phyloP scores from a whole-genome alignment of 2,888 invertebrate species.

The Andrena camellia region DNA sequence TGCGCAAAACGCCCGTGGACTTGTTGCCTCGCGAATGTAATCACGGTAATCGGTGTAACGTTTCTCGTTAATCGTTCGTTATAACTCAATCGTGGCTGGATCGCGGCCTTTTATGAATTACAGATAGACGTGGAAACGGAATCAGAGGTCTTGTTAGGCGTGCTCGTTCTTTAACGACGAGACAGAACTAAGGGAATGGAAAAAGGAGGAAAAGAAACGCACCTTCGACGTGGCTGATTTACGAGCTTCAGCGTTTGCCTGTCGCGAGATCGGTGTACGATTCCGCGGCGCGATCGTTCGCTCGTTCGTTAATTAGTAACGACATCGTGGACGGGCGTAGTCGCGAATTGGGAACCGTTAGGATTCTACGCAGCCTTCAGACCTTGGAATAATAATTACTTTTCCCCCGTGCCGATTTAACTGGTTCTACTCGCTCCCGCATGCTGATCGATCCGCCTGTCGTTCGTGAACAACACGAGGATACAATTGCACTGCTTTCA shows the following conservation, averaged over 20 bases:
- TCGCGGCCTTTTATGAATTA: constrained; percentile 47
- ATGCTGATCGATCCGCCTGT: constrained; percentile 7
- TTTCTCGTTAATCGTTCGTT: constrained; percentile 61
- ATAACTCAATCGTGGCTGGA: constrained; percentile 58
- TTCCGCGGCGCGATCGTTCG: not conserved
- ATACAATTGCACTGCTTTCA: not conserved
- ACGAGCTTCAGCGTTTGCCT: not conserved
- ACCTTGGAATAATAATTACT: constrained; percentile 58
- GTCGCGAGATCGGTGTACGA: not conserved
- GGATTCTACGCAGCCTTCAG: constrained; percentile 33
- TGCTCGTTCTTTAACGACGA: constrained; percentile 6
- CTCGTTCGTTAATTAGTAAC: constrained; percentile 36
- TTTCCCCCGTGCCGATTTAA: constrained; percentile 33
- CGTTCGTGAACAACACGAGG: not conserved
- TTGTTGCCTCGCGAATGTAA: constrained; percentile 46
- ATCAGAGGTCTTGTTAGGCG: constrained; percentile 34
- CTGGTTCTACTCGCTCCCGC: constrained; percentile 35
- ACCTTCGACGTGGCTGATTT: constrained; percentile 19
- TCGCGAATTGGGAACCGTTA: constrained; percentile 62
- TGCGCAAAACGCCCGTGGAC: constrained; percentile 15
- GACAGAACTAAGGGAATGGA: not conserved
- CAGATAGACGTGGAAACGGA: constrained; percentile 50
- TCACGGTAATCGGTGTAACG: constrained; percentile 59
- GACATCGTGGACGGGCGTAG: constrained; percentile 29
- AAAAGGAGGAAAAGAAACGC: constrained; percentile 13